Evolutionary conservation across 2,888 invertebrate species (phyloP).

Genomic region (Eurytoma californica): DNA sequence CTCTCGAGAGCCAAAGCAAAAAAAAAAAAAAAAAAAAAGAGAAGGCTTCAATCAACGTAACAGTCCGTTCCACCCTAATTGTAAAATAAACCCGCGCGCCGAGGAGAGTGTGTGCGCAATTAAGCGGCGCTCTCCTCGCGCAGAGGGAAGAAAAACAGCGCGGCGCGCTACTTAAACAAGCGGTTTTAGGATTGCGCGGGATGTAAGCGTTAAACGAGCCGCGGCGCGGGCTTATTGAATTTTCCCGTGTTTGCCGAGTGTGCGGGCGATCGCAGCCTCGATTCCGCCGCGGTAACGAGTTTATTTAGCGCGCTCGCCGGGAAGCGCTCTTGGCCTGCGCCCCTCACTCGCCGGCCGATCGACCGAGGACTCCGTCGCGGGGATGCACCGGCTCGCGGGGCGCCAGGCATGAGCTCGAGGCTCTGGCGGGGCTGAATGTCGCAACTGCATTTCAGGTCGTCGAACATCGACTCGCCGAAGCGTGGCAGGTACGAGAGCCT

Average conservation of each 20-base stretch:
- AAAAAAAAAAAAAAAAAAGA: not conserved
- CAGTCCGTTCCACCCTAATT: too few species aligned
- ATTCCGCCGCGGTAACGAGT: conserved; percentile 66
- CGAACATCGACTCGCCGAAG: conserved; percentile 10
- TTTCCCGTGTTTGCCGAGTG: conserved; percentile 62
- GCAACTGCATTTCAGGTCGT: conserved; percentile 50
- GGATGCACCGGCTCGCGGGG: not conserved
- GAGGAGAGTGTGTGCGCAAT: not conserved
- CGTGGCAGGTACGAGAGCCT: conserved; percentile 33
- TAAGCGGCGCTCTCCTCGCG: not conserved
- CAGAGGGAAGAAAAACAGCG: conserved; percentile 6
- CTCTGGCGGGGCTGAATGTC: conserved; percentile 24
- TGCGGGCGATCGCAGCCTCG: conserved; percentile 62
- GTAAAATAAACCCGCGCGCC: not conserved
- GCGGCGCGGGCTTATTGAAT: conserved; percentile 61
- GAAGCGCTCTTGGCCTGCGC: not conserved
- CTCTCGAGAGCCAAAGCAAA: not conserved
- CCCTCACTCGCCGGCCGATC: not conserved
- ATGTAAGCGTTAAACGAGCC: not conserved
- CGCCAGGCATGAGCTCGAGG: not conserved
- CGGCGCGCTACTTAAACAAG: not conserved
- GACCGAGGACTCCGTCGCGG: not conserved
- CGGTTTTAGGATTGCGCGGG: not conserved
- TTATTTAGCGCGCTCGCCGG: conserved; percentile 58
- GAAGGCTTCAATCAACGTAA: not conserved